Base-by-base conservation (phyloP, 2,888 invertebrate genomes). In the Diadegma fenestrale region DNA sequence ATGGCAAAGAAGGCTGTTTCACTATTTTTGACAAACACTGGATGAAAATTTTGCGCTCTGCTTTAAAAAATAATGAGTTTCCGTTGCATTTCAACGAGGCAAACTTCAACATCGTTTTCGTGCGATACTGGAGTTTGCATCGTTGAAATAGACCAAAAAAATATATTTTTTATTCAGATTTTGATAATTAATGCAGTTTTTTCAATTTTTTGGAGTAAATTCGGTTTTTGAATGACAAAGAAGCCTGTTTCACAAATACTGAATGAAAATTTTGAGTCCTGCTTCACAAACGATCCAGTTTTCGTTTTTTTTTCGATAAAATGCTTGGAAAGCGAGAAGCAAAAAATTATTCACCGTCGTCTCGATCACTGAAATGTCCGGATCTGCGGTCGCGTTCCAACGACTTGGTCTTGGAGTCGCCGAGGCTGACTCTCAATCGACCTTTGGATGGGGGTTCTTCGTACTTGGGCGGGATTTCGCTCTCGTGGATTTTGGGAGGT, bases 391-490 rank as follows among this genome's bases (percentile, higher is more conserved):
- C 87, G n/a, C 87, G 83, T 41, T 88, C 88, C 68, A 88, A 51
- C 0, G 87, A 88, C 79, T 86, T 88, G 1, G 87, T 82, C 71
- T 87, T 88, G 1, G 80, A 66, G 71, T 87, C 86, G 14, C 72
- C 82, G 14, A 81, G 72, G 22, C 84, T 84, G 26, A 88, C 81
- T 66, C 84, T 88, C n/a, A 88, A 72, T 41, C 84, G 80, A 1
- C 86, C 71, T 26, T 84, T 80, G 22, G 86, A 63, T 8, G 51
- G 80, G 33, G 79, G 54, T 37, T 88, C 87, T 41, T 88, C 85
- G 64, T 78, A 82, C 64, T 85, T 87, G 45, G 84, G 79, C 33
- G 79, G 84, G 48, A 58, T 71, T 61, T 88, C 86, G 7, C 86
- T 64, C 17, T 75, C 75, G 61, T 80, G 82, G 19, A 51, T 79